These are phyloP conservation scores for Machimus atricapillus DNA, from an alignment of 2,888 invertebrate species.

Conservation along the genomic window DNA sequence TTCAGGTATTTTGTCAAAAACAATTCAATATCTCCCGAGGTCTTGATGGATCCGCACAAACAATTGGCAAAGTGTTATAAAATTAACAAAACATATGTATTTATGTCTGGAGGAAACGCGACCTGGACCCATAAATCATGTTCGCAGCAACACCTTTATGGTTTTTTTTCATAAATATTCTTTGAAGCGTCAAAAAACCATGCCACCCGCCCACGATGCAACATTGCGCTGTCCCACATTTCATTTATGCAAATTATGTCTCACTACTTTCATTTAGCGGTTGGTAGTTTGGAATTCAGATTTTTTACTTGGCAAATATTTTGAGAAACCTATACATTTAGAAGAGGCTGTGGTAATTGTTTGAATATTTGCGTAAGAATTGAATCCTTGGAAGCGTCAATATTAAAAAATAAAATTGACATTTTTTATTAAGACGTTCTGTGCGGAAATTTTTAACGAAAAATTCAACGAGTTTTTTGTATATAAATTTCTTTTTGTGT, in stretches of 20 bases:
- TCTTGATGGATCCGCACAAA: neutral
- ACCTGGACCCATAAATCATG: neutral
- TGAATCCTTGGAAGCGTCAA: no score
- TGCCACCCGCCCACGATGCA: neutral
- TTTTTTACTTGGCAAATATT: neutral
- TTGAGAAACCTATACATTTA: neutral
- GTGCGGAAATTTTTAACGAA: no score
- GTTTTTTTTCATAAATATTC: neutral
- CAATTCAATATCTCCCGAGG: neutral
- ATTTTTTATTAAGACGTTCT: no score
- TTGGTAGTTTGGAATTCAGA: neutral
- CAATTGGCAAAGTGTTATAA: neutral
- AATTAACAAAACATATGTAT: neutral
- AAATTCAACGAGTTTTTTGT: no score
- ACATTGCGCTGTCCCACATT: neutral
- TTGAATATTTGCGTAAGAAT: no score
- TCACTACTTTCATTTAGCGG: neutral
- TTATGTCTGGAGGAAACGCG: neutral
- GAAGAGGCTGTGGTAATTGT: neutral
- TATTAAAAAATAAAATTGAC: no score
- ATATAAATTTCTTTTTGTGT: no score
- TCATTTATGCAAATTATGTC: neutral
- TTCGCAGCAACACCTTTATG: neutral
- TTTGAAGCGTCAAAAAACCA: neutral
- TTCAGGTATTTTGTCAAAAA: neutral